Evolutionary conservation across 35 echinoderm and acorn worm genomes (phyloP).

Genomic region (Ophiothrix spiculata): DNA sequence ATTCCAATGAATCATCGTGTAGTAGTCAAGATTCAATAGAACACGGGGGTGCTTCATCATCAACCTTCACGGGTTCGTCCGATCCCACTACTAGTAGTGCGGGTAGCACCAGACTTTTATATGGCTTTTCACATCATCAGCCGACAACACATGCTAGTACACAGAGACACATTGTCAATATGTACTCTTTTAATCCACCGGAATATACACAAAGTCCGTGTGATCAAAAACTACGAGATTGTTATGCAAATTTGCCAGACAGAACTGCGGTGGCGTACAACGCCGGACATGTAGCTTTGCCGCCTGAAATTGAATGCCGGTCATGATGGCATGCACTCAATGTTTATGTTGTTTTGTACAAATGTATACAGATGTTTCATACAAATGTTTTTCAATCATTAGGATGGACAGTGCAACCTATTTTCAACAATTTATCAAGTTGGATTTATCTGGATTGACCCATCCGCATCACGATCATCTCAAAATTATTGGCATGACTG

Average conservation of each 20-base stretch:
- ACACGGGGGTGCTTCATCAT: not conserved
- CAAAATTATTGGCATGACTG: too few relatives aligned
- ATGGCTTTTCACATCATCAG: not conserved
- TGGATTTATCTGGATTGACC: too few relatives aligned
- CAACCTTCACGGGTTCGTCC: not conserved
- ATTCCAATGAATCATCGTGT: not conserved
- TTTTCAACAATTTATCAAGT: too few relatives aligned
- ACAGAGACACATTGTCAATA: not conserved
- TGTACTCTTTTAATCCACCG: slow-evolving; percentile 6
- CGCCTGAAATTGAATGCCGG: slow-evolving; percentile 2
- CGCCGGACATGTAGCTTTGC: not conserved
- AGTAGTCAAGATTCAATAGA: not conserved
- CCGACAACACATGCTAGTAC: not conserved
- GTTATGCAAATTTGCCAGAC: not conserved
- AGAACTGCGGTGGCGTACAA: not conserved
- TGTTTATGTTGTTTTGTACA: not conserved
- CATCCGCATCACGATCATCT: too few relatives aligned
- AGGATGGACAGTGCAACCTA: too few relatives aligned
- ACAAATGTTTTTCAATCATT: too few relatives aligned
- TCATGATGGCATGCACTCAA: not conserved
- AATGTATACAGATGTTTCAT: not conserved
- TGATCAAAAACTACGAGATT: slow-evolving; percentile 1
- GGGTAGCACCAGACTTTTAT: not conserved
- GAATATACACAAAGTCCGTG: not conserved
- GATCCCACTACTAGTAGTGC: not conserved